These are phyloP conservation scores for Pseudomyrmex pallidus DNA, from an alignment of 1,140 invertebrate species.

Conservation along the genomic window DNA sequence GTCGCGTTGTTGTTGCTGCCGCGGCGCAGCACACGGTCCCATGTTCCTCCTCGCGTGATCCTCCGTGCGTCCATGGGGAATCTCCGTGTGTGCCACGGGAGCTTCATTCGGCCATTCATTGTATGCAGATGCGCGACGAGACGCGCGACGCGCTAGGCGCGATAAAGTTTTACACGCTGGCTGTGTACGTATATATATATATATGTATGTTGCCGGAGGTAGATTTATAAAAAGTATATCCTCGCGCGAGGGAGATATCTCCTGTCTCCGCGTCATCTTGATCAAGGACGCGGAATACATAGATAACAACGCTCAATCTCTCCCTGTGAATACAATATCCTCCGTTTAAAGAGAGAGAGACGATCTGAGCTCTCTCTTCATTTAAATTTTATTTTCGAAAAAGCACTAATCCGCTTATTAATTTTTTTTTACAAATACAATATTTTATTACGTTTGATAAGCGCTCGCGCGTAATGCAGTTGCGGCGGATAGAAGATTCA, in stretches of 20 bases:
- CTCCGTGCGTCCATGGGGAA: conserved; percentile 38
- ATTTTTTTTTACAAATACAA: conserved; percentile 14
- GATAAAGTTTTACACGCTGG: conserved; percentile 30
- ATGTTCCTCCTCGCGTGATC: background rate
- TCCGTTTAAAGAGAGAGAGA: background rate
- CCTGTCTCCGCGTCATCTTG: conserved; percentile 6
- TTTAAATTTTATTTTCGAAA: too few relatives aligned
- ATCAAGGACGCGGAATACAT: conserved; percentile 3
- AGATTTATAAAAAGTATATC: conserved; percentile 29
- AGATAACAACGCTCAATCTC: background rate
- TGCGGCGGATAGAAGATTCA: conserved; percentile 33
- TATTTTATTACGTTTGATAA: conserved; percentile 21
- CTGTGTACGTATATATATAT: conserved; percentile 14
- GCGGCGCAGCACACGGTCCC: background rate
- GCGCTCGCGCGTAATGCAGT: conserved; percentile 35
- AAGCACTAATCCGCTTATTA: conserved; percentile 39
- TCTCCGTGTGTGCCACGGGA: conserved; percentile 51
- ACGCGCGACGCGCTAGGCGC: conserved; percentile 4
- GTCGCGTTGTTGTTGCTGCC: conserved; percentile 8
- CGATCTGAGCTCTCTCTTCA: background rate
- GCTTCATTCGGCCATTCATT: conserved; percentile 74
- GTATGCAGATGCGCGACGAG: conserved; percentile 73
- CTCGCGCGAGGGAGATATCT: conserved; percentile 13
- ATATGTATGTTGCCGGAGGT: conserved; percentile 18
- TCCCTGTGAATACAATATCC: too few relatives aligned